Base-by-base conservation (phyloP, 2,888 invertebrate species). In the Cephus sareptanus region DNA sequence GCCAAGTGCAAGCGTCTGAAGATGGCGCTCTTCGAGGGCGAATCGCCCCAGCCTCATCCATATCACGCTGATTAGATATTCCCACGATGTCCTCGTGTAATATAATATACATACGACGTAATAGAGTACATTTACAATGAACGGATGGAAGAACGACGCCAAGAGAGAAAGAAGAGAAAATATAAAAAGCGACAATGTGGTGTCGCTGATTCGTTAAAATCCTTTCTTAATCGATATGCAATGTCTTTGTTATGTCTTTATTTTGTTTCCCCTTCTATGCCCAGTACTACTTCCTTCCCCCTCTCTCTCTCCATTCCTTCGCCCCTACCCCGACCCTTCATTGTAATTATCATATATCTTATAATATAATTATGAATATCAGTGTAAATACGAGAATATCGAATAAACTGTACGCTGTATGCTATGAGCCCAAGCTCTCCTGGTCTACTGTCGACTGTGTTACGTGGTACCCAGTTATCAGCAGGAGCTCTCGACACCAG, bases 1-100 rank as follows among this genome's bases (percentile, higher is more conserved):
- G 99, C 99, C 85, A 99, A 99, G 92, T 98, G 98, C 92, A 99
- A 99, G 93, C 94, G 99, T 80, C 93, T 99, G 89, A 97, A 98
- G 92, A 97, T 97, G 96, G 96, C 97, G 0, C 92, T 97, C 73
- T 97, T 96, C 89, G 97, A 97, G 89, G 94, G 94, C 71, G 94
- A 94, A 76, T 93, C 94, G n/a, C 93, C 94, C 1, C 94, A 94
- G 56, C 88, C 90, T 73, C 91, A 92, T 86, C 89, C 91, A 75
- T 91, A 91, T 83, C 91, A 91, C 83, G 90, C 91, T 75, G 91
- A 91, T 81, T 91, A 90, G 84, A 81, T 82, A 78, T 74, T 75
- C 31, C 71, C 31, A 33, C 71, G 71, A 71, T 56, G 23, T 71
- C 71, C 31, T 71, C 71, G 31, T 34, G 71, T 34, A 34, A 71